Evolutionary conservation across 2,797 vertebrate species (phyloP), one percentile per base, ranked within the genome.

Genomic region (Danio tinwini): DNA sequence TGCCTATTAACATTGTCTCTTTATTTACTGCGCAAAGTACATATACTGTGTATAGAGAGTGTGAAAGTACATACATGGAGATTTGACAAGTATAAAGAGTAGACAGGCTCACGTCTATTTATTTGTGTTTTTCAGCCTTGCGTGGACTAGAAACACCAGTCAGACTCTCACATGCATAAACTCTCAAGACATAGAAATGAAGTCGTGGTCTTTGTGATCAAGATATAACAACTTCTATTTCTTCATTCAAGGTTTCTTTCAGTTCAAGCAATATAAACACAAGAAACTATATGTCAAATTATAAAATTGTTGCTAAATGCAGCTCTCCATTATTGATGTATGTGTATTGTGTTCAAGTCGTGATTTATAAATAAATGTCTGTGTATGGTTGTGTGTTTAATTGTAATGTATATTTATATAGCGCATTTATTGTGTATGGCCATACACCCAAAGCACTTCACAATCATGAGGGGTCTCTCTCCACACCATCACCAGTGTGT

Each of bases 101-200:
- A 16, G 7, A 40, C 16, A 19, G 5, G 19, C 16, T 40, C 2
- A 6, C n/a, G 7, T 45, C 37, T 40, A 29, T 17, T 77, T 78
- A 2, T 70, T 69, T 78, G 44, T 78, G n/a, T 78, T 70, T 68
- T 40, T n/a, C 67, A 78, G 76, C 56, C 55, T 62, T 70, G 56
- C 45, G 29, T 78, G 76, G 75, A 70, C 56, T 70, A 78, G 55
- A 17, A 53, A 61, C 29, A 29, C 45, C 29, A 29, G 29, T 29
- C 29, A 29, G 29, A 29, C 29, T 29, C 29, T 29, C 29, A 29
- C 29, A 29, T 29, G 29, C 29, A 29, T 29, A 29, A 29, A 1
- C 29, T 29, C 29, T 29, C 29, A 29, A 29, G 29, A 29, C 17
- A 52, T 19, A 10, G 50, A 67, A 55, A 56, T 37, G 56, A 11